Percentiles rank a stretch among this genome's conserved stretches.
Conservation (phyloP, 2,113 vertebrate species). For the Scortum barcoo region DNA sequence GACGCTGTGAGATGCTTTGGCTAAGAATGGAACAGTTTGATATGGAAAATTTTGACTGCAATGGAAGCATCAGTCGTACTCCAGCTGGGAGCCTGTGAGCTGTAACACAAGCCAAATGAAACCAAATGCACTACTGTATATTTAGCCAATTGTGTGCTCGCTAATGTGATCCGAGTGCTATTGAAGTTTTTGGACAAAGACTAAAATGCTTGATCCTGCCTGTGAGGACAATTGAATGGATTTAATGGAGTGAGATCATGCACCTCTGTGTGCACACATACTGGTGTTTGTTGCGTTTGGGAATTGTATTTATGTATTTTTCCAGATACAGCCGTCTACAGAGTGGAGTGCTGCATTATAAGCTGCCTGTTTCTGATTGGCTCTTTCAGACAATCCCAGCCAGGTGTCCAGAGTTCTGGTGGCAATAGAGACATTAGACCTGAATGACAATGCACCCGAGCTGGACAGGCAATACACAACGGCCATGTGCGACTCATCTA, state of each 20-base stretch:
- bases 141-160: constrained; percentile 51
- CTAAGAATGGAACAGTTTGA: constrained; percentile 60
- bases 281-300: background rate
- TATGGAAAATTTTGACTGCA: constrained; percentile 55
- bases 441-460: constrained; percentile 92
- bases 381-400: constrained; percentile 89
- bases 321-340: background rate
- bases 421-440: constrained; percentile 89
- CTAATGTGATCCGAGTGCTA: constrained; percentile 62
- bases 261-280: constrained; percentile 9
- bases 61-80: constrained; percentile 49
- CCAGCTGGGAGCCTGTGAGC: constrained; percentile 60
- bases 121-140: constrained; percentile 48
- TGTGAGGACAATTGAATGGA: constrained; percentile 44
- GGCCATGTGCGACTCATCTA: constrained; percentile 89
- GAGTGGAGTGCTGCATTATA: constrained; percentile 22
- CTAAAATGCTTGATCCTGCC: constrained; percentile 52
- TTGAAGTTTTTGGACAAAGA: constrained; percentile 60
- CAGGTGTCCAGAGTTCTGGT: constrained; percentile 89
- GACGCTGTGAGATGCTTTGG: constrained; percentile 42
- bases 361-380: constrained; percentile 39
- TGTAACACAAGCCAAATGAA: constrained; percentile 63
- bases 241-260: constrained; percentile 39
- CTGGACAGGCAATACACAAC: constrained; percentile 89
- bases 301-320: constrained; percentile 16